Conservation (phyloP, 2,113 vertebrate genomes). For the Acanthisitta chloris region DNA sequence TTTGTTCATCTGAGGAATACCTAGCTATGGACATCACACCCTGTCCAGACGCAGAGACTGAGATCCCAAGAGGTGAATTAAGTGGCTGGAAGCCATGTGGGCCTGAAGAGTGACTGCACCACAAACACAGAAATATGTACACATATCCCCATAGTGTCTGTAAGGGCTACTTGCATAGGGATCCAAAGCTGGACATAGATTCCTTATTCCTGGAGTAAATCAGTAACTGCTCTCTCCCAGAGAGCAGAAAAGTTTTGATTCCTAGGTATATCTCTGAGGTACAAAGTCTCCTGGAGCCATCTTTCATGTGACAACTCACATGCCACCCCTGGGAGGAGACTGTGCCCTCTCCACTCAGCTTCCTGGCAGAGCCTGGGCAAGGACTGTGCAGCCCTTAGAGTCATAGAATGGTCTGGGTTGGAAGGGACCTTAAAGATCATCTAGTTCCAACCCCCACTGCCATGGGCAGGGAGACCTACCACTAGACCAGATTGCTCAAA, state of each 20-base stretch:
- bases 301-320: not conserved
- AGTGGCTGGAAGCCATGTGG: not conserved
- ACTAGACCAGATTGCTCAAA: not conserved
- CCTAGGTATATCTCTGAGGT: not conserved
- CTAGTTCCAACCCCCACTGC: not conserved
- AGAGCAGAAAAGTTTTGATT: not conserved
- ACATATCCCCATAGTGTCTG: not conserved
- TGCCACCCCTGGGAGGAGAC: not conserved
- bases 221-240: not conserved
- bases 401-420: not conserved
- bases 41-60: not conserved
- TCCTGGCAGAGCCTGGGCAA: fast-evolving
- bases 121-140: not conserved
- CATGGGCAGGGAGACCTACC: not conserved
- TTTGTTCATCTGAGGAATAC: not conserved
- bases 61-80: not conserved
- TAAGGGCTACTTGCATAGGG: not conserved
- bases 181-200: not conserved
- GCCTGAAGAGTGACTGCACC: not conserved
- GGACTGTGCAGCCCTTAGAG: not conserved
- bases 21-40: not conserved
- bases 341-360: fast-evolving
- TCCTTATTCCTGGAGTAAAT: not conserved
- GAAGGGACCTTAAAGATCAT: not conserved
- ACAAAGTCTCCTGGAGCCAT: not conserved